A percentile compares a stretch with the other conserved stretches of the same genome.
Conservation (phyloP, 2,888 invertebrate genomes). For the Seira ritae region DNA sequence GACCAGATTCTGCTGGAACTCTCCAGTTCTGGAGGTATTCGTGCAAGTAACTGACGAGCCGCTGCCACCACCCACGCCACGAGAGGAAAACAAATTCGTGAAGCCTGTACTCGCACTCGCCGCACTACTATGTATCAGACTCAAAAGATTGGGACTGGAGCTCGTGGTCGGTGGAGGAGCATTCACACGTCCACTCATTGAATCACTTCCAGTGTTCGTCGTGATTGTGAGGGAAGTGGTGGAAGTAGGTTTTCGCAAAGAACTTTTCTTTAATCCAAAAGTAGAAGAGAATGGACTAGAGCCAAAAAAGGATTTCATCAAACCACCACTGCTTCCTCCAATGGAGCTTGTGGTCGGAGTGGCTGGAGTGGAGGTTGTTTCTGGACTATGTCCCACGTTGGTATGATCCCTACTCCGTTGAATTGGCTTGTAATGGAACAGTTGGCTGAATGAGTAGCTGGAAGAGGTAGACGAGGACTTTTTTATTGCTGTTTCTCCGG, state of each 20-base stretch:
- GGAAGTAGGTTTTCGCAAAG: conserved; percentile 56
- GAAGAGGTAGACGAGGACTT: conserved; percentile 58
- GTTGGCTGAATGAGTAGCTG: conserved; percentile 57
- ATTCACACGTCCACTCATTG: conserved; percentile 38
- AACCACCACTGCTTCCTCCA: conserved; percentile 61
- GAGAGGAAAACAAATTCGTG: conserved; percentile 52
- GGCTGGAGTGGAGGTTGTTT: conserved; percentile 51
- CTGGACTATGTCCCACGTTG: conserved; percentile 32
- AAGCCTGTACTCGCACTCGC: conserved; percentile 56
- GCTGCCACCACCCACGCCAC: conserved; percentile 28
- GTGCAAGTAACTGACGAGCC: conserved; percentile 13
- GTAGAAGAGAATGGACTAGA: conserved; percentile 63
- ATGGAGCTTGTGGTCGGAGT: conserved; percentile 49
- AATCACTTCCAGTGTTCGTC: conserved; percentile 57
- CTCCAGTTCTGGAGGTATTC: conserved; percentile 29
- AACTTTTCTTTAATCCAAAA: conserved; percentile 43
- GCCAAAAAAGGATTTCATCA: conserved; percentile 63
- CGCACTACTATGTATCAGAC: conserved; percentile 60
- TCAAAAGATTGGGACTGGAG: conserved; percentile 66
- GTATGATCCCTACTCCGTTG: conserved; percentile 33
- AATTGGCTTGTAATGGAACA: conserved; percentile 51
- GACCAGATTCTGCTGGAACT: neutral
- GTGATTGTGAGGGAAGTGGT: conserved; percentile 65
- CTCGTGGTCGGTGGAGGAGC: conserved; percentile 66
- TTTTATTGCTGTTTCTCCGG: conserved; percentile 46